These are phyloP conservation scores for Agrochola macilenta DNA, from an alignment of 2,888 invertebrate species.

Conservation along the genomic window DNA sequence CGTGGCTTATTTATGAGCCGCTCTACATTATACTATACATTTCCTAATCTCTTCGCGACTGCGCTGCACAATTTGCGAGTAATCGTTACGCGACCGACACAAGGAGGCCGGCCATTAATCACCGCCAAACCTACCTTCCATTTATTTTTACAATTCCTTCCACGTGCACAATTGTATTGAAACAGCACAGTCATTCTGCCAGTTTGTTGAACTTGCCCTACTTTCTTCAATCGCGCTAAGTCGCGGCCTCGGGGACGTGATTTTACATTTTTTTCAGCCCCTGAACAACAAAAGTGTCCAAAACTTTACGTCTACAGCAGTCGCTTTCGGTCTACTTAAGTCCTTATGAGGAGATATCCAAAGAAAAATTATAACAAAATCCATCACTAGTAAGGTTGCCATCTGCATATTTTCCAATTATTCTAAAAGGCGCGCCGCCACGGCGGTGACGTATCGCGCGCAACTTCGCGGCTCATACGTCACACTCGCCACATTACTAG, in stretches of 20 bases:
- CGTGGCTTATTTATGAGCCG: background rate
- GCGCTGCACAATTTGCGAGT: constrained; percentile 11
- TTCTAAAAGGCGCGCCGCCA: constrained; percentile 26
- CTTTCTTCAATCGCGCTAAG: constrained; percentile 6
- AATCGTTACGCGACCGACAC: background rate
- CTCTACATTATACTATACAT: background rate
- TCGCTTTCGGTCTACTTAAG: background rate
- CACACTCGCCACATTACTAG: background rate
- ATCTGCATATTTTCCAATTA: constrained; percentile 32
- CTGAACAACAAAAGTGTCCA: background rate
- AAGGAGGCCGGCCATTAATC: constrained; percentile 44
- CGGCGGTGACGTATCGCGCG: constrained; percentile 22
- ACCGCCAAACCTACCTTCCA: constrained; percentile 40
- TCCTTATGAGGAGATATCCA: background rate
- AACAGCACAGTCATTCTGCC: constrained; percentile 42
- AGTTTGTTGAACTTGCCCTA: constrained; percentile 41
- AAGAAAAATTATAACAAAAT: constrained; percentile 12
- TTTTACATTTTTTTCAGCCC: constrained; percentile 5
- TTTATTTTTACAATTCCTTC: constrained; percentile 42
- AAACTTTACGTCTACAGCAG: background rate
- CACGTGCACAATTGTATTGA: constrained; percentile 31
- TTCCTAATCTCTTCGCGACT: constrained; percentile 13
- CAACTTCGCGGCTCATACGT: background rate
- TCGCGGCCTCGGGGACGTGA: background rate
- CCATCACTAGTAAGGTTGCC: constrained; percentile 14